Conservation (phyloP, 2,113 vertebrate genomes). For the Gopherus evgoodei region DNA sequence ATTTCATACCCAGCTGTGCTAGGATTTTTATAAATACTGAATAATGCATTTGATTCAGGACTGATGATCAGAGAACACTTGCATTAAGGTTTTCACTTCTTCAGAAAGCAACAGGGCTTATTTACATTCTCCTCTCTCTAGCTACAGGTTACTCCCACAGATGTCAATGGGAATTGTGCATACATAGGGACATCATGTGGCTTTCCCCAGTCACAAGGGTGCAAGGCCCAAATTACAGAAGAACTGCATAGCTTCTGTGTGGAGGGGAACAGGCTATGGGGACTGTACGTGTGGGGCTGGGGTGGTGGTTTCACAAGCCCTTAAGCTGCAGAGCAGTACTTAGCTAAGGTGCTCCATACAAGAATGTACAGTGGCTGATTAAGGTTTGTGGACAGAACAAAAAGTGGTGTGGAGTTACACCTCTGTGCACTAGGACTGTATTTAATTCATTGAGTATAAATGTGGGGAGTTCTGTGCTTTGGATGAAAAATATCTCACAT, state of each 20-base stretch:
- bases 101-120: background rate
- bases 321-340: background rate
- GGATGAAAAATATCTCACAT: background rate
- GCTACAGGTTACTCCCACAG: rapidly evolving
- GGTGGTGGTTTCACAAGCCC: background rate
- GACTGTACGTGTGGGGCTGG: background rate
- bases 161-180: background rate
- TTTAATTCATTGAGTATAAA: background rate
- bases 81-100: background rate
- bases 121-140: background rate
- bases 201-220: background rate
- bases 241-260: background rate
- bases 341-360: background rate
- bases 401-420: background rate
- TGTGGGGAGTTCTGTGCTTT: background rate
- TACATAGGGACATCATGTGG: rapidly evolving
- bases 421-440: background rate
- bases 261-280: rapidly evolving
- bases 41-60: background rate
- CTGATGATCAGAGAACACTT: too few relatives aligned
- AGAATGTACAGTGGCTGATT: background rate
- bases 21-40: background rate
- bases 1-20: background rate
- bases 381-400: background rate
- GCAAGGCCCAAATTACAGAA: rapidly evolving